A percentile compares a stretch with the other conserved stretches of the same genome.
Conservation (phyloP, 2,113 vertebrate genomes). For the Cyprinodon brontotheroides region DNA sequence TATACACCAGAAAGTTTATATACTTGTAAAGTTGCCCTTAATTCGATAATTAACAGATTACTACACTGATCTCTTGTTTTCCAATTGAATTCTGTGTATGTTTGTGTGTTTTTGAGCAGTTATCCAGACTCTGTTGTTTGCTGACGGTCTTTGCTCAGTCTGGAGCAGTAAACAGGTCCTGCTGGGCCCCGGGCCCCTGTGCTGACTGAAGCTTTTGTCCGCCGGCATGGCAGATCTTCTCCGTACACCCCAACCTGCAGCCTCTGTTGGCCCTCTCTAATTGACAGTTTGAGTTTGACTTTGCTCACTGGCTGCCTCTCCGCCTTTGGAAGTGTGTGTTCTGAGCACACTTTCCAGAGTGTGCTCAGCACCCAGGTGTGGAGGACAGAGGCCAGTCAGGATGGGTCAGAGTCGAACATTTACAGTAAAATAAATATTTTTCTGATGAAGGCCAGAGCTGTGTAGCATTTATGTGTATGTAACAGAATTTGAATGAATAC, state of each 20-base stretch:
- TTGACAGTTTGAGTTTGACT: conserved; percentile 68
- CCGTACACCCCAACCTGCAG: conserved; percentile 54
- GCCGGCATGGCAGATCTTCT: conserved; percentile 42
- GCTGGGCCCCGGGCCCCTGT: conserved; percentile 33
- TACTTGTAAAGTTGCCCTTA: no score
- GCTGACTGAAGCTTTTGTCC: conserved; percentile 60
- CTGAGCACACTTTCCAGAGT: conserved; percentile 75
- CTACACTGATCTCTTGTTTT: conserved; percentile 6
- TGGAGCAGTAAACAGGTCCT: conserved; percentile 62
- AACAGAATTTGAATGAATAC: background rate
- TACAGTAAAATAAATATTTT: background rate
- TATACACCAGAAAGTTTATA: background rate
- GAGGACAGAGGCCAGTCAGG: conserved; percentile 39
- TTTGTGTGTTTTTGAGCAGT: conserved; percentile 50
- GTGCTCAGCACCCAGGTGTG: conserved; percentile 73
- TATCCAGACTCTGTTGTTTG: conserved; percentile 61
- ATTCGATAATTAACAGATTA: background rate
- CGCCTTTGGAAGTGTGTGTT: conserved; percentile 70
- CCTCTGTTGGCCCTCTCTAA: conserved; percentile 75
- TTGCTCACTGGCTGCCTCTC: conserved; percentile 50
- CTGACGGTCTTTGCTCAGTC: conserved; percentile 70
- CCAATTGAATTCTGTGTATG: background rate
- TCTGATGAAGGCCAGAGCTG: no score
- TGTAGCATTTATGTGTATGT: background rate
- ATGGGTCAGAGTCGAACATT: conserved; percentile 10